Percentiles rank a stretch among this genome's conserved stretches.
Evolutionary conservation across 2,113 vertebrate genomes (phyloP).

Genomic region (Telmatochromis sp.): DNA sequence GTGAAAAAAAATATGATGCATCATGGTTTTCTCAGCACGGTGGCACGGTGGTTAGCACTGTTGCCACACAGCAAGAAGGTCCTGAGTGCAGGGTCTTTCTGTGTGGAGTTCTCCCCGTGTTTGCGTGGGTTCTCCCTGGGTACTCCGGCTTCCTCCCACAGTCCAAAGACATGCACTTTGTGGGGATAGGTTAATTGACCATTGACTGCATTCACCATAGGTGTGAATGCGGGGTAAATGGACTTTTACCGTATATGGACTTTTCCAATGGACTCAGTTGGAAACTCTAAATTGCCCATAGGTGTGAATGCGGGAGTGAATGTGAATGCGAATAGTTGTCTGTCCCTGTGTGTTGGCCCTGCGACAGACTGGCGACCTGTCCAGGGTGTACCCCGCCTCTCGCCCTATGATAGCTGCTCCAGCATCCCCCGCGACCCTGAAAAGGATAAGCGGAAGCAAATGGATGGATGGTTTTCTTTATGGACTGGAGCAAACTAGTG

Average conservation of each 20-base stretch:
- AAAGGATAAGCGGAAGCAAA: not conserved
- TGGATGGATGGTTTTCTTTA: not conserved
- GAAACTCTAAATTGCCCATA: not conserved
- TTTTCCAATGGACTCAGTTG: not conserved
- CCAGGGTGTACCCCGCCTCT: not conserved
- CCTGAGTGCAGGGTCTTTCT: not conserved
- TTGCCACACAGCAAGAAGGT: not conserved
- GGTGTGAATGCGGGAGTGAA: not conserved
- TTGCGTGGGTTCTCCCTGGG: not conserved
- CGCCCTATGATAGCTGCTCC: not conserved
- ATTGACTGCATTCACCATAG: not conserved
- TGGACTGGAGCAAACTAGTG: not conserved
- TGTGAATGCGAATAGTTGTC: not conserved
- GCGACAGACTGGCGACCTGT: not conserved
- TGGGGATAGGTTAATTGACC: not conserved
- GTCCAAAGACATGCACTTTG: not conserved
- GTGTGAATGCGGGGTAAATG: not conserved
- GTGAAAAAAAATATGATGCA: not conserved
- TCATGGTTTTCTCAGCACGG: not conserved
- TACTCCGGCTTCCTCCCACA: not conserved
- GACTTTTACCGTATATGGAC: not conserved
- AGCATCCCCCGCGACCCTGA: not conserved
- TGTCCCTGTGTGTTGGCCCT: not conserved
- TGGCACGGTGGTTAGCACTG: not conserved
- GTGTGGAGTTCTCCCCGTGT: not conserved